Conservation (phyloP, 2,113 vertebrate genomes). For the Jacana jacana region DNA sequence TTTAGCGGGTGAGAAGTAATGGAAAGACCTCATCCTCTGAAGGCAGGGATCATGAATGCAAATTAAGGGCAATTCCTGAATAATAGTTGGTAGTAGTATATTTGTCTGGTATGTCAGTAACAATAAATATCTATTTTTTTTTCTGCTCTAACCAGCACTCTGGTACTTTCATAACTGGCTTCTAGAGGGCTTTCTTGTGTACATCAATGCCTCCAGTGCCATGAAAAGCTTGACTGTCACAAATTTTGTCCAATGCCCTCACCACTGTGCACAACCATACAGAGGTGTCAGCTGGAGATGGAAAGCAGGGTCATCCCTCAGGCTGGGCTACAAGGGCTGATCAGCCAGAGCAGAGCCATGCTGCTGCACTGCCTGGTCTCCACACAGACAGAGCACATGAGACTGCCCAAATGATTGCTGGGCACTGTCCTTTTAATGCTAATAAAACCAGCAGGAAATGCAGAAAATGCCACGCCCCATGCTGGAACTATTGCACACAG, state of each 20-base stretch:
- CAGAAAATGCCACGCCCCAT: not conserved
- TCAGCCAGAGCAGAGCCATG: not conserved
- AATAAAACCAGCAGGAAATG: not conserved
- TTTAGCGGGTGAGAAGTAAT: not conserved
- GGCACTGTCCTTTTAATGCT: not conserved
- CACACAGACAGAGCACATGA: not conserved
- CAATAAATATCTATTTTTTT: not conserved
- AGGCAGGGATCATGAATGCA: not conserved
- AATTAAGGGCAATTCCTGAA: not conserved
- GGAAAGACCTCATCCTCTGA: not conserved
- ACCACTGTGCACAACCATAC: fast-evolving
- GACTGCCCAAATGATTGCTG: not conserved
- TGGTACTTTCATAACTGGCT: not conserved
- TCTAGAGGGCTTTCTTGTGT: not conserved
- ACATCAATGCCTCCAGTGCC: not conserved
- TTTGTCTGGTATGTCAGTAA: not conserved
- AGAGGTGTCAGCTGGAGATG: no score
- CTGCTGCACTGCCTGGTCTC: no score
- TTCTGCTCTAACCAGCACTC: not conserved
- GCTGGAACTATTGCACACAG: not conserved
- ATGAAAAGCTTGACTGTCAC: not conserved
- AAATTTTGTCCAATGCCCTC: not conserved
- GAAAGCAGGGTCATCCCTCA: not conserved
- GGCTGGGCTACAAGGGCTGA: not conserved
- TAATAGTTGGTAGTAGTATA: not conserved